A percentile compares a stretch with the other conserved stretches of the same genome.
Evolutionary conservation across 2,797 vertebrate species (phyloP).

Genomic region (Phrynocephalus forsythii): DNA sequence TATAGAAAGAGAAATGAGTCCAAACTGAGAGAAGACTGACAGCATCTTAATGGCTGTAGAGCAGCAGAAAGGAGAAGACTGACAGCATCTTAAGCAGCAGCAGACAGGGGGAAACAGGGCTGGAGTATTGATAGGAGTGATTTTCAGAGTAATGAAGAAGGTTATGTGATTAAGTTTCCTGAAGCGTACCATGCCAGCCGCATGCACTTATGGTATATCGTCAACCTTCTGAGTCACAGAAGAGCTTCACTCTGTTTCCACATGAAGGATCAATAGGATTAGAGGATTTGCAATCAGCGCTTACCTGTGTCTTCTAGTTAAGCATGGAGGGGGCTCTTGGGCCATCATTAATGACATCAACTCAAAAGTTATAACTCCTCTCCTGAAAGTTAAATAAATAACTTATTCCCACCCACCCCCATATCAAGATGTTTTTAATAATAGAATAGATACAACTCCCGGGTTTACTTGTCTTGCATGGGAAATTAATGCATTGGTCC

Average conservation of each 20-base stretch:
- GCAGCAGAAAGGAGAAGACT: constrained; percentile 68
- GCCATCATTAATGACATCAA: constrained; percentile 40
- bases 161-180: constrained; percentile 75
- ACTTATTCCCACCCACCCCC: not conserved
- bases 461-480: not conserved
- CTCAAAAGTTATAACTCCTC: not conserved
- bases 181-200: constrained; percentile 72
- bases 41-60: too few relatives aligned
- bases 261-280: constrained; percentile 85
- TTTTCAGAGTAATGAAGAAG: constrained; percentile 76
- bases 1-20: too few relatives aligned
- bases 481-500: too few relatives aligned
- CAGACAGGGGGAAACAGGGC: constrained; percentile 70
- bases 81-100: constrained; percentile 73
- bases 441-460: not conserved
- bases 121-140: constrained; percentile 74
- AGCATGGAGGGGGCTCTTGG: constrained; percentile 72
- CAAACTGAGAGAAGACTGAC: too few relatives aligned
- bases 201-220: constrained; percentile 68
- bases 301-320: constrained; percentile 80
- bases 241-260: constrained; percentile 72
- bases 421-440: not conserved
- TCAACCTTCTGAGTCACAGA: constrained; percentile 72
- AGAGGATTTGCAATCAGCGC: constrained; percentile 80
- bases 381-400: constrained; percentile 1